These are phyloP conservation scores for Diadegma fenestrale DNA, from an alignment of 2,888 invertebrate species.

Conservation along the genomic window DNA sequence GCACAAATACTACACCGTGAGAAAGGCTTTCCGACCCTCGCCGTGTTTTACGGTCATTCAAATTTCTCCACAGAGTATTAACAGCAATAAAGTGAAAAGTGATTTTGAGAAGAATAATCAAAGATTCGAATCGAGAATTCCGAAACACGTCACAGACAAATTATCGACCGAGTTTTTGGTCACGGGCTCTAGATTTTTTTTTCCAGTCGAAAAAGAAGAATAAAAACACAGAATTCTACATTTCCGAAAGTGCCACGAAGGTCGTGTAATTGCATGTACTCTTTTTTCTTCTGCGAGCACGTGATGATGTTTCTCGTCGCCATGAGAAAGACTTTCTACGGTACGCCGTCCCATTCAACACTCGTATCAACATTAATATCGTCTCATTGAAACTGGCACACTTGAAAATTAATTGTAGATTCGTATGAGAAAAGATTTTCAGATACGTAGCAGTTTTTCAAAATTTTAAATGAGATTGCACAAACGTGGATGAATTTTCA, in stretches of 20 bases:
- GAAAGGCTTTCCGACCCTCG: slow-evolving; percentile 30
- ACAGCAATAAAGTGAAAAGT: not conserved
- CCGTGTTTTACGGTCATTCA: slow-evolving; percentile 14
- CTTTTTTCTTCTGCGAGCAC: slow-evolving; percentile 3
- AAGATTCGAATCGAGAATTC: not conserved
- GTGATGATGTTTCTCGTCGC: not conserved
- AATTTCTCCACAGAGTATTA: slow-evolving; percentile 4
- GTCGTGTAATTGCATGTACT: not conserved
- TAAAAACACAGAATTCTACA: not conserved
- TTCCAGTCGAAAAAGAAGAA: not conserved
- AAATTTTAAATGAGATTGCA: not conserved
- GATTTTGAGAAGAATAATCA: not conserved
- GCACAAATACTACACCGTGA: slow-evolving; percentile 31
- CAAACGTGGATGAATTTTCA: not conserved
- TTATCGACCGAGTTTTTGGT: not conserved
- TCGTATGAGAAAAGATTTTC: not conserved
- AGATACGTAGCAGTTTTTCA: not conserved
- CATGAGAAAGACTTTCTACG: slow-evolving; percentile 42
- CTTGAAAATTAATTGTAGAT: not conserved
- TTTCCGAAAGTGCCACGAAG: not conserved
- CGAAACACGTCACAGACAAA: too few species aligned
- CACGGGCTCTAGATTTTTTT: too few species aligned
- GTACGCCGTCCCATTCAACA: slow-evolving; percentile 11
- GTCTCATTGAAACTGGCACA: slow-evolving; percentile 15
- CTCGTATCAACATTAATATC: slow-evolving; percentile 17